Evolutionary conservation across 2,113 vertebrate species (phyloP).

Genomic region (Phylloscopus trochiloides): DNA sequence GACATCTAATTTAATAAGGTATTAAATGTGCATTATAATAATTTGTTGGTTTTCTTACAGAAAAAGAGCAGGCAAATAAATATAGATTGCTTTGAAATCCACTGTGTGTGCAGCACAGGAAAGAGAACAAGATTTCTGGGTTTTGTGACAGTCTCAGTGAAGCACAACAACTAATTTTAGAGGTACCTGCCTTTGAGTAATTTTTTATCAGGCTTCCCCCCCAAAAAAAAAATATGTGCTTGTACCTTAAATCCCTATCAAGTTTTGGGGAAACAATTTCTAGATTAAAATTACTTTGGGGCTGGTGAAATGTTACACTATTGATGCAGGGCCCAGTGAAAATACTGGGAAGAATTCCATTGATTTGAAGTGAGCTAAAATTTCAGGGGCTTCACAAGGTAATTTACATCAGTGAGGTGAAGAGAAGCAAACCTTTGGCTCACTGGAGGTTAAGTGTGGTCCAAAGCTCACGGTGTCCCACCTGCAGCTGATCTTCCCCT

Average conservation of each 20-base stretch:
- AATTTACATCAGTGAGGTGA: neutral
- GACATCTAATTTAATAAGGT: neutral
- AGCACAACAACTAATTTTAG: constrained; percentile 56
- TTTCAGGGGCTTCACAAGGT: neutral
- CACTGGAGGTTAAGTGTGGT: neutral
- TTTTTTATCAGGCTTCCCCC: constrained; percentile 42
- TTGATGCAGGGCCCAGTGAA: neutral
- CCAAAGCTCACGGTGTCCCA: neutral
- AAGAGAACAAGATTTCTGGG: constrained; percentile 25
- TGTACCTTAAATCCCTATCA: neutral
- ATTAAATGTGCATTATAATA: neutral
- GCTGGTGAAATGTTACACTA: neutral
- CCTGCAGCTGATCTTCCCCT: neutral
- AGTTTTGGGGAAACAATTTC: neutral
- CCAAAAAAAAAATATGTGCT: neutral
- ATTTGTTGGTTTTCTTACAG: neutral
- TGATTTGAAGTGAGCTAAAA: neutral
- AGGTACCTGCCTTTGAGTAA: constrained; percentile 58
- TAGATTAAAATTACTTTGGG: constrained; percentile 14
- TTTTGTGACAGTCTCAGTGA: constrained; percentile 19
- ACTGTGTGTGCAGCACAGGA: neutral
- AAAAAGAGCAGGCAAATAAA: constrained; percentile 11
- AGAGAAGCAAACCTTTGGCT: neutral
- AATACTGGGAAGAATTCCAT: neutral
- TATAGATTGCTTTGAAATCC: neutral